Evolutionary conservation across 2,113 vertebrate species (phyloP), one percentile per base, ranked within the genome.

Genomic region (Hippocampus mohnikei): DNA sequence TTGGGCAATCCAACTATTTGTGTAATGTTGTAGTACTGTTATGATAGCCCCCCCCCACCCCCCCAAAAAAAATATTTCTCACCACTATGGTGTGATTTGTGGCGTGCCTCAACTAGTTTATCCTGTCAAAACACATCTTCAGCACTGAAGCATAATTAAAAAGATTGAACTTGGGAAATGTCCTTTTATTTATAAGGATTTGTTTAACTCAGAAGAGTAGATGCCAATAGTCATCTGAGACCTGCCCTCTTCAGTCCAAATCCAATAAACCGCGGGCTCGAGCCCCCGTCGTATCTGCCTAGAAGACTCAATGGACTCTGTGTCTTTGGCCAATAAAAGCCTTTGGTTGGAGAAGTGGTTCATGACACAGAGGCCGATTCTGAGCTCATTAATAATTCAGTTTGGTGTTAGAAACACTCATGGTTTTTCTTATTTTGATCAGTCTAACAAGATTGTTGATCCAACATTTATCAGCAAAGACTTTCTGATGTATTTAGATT

Each of bases 221-320:
- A 65, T 79, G 83, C 85, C 86, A 79, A 85, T 83, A 61, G 79
- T 85, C 72, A 82, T 82, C 79, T 75, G 82, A 85, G 83, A 86
- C 55, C 83, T 66, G 61, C 29, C 16, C 13, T 5, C 15, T 68
- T 16, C 21, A 33, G 41, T 85, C 88, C 90, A 91, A 90, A 67
- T 80, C 79, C 86, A 91, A 89, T 75, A 90, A 86, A 85, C 78
- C 58, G n/a, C 10, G 69, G 73, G 73, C 79, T 85, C 72, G 76
- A 18, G 73, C 67, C 67, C 75, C 74, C 61, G n/a, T 82, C 55
- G 46, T 65, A 66, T 63, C 72, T 60, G 74, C 84, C 72, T 50
- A 70, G 76, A 52, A 66, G 81, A 84, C 76, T 83, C 74, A 67
- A 73, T 71, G 78, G 87, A 74, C 77, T 50, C 37, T 25, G 76